These are phyloP conservation scores for Cyanistes caeruleus DNA, from an alignment of 2,113 vertebrate species.

Conservation along the genomic window DNA sequence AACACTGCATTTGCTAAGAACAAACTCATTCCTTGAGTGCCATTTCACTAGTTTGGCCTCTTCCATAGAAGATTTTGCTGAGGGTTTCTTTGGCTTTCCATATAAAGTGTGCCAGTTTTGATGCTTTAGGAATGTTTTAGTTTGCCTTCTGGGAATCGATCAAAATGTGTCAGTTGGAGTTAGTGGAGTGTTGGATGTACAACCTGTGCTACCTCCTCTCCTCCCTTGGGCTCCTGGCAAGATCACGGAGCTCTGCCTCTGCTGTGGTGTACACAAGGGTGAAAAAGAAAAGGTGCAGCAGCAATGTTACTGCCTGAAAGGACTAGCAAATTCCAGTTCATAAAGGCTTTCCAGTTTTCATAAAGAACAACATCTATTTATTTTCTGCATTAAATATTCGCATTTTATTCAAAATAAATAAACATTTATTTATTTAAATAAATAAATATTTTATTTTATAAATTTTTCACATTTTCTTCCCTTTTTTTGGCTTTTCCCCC, in stretches of 20 bases:
- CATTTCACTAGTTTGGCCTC: background rate
- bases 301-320: background rate
- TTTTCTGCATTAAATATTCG: background rate
- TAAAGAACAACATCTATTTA: background rate
- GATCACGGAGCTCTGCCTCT: background rate
- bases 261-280: background rate
- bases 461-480: background rate
- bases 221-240: background rate
- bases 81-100: background rate
- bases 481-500: rapidly evolving
- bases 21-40: background rate
- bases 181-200: background rate
- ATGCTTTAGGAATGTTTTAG: background rate
- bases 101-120: background rate
- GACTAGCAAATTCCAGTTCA: background rate
- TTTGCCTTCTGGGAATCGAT: background rate
- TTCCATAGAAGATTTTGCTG: background rate
- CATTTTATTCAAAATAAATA: background rate
- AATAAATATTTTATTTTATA: too few species aligned
- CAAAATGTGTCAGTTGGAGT: background rate
- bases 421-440: too few species aligned
- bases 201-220: background rate
- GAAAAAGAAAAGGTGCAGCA: background rate
- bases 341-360: background rate
- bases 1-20: background rate